Percentiles rank a stretch among this genome's conserved stretches.
phyloP scores from a whole-genome alignment of 2,888 invertebrate genomes.

The Heliconius erato region DNA sequence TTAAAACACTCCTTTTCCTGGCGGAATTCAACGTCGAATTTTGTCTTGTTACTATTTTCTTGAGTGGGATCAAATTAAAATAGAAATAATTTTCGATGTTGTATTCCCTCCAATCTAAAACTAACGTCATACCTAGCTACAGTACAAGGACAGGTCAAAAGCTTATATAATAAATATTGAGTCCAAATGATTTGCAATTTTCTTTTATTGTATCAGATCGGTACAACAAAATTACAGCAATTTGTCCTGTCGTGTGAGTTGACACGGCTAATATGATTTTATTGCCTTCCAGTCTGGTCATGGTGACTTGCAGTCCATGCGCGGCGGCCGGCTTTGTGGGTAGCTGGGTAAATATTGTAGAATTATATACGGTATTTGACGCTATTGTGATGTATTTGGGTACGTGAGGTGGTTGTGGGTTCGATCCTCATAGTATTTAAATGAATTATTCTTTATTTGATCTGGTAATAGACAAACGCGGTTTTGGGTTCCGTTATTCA shows the following conservation, averaged over 20 bases:
- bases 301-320: constrained; percentile 49
- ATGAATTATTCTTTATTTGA: not conserved
- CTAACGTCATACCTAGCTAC: not conserved
- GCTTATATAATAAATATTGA: constrained; percentile 31
- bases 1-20: too few species aligned
- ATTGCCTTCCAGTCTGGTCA: constrained; percentile 53
- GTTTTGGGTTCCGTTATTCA: not conserved
- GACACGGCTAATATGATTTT: constrained; percentile 58
- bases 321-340: not conserved
- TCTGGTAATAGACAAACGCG: not conserved
- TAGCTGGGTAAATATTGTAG: constrained; percentile 14
- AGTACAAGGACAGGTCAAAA: not conserved
- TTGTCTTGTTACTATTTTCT: too few species aligned
- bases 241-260: constrained; percentile 46
- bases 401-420: not conserved
- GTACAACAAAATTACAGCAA: constrained; percentile 44
- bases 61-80: too few species aligned
- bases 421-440: not conserved
- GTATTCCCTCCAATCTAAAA: too few species aligned
- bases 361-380: not conserved
- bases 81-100: too few species aligned
- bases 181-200: constrained; percentile 41
- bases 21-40: too few species aligned
- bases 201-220: constrained; percentile 36
- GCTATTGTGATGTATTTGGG: not conserved